Evolutionary conservation across 2,797 vertebrate species (phyloP), one percentile per base, ranked within the genome.

Genomic region (Sphenodon punctatus): DNA sequence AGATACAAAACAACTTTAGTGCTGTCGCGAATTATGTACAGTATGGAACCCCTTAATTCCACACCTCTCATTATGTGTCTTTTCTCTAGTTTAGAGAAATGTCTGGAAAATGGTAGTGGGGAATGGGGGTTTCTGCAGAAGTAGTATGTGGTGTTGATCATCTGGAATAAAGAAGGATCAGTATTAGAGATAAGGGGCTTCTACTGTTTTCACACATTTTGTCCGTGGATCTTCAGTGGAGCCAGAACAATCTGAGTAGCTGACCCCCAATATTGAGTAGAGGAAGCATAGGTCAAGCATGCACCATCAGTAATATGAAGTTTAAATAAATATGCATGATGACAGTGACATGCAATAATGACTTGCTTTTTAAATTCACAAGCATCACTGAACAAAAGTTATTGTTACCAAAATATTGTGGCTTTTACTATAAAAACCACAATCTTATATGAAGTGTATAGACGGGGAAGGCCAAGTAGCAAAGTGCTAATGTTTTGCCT

Each of bases 291-390:
- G 20, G 34, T 36, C 20, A 22, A 14, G 3, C 36, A 36, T 22
- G 55, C 20, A 58, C 6, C 34, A 58, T 4, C 41, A 59, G 42
- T 70, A 79, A 73, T 83, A 8, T 0, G 46, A 75, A 80, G 68
- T 88, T 73, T 88, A 85, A 39, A 89, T n/a, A n/a, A n/a, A n/a
- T n/a, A 74, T 82, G n/a, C 80, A 63, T 30, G 49, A 67, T 25
- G 84, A 89, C 84, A 39, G 0, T 88, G 84, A 0, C 2, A 42
- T 64, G 84, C 76, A 86, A 86, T 86, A 80, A 86, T 48, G 76
- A 79, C 87, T 76, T 89, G 75, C 88, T 89, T 84, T 85, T 19
- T 53, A 49, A 53, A 15, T 30, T 53, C 27, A 53, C 16, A 53
- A 85, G 59, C 68, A 14, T 48, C 10, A 22, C 36, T 64, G 43